Conservation (phyloP, 2,113 vertebrate genomes). For the Podilymbus podiceps region DNA sequence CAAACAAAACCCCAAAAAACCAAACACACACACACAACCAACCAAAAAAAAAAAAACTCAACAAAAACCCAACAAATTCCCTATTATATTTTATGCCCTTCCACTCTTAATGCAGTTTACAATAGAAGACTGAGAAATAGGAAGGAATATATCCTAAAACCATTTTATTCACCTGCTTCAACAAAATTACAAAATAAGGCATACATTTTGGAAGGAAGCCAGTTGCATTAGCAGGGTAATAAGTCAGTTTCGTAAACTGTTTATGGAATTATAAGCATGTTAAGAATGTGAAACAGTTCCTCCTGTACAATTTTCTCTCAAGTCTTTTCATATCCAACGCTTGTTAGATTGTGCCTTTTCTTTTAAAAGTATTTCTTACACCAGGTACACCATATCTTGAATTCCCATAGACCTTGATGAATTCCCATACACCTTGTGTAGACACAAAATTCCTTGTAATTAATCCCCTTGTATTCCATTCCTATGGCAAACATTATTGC, state of each 20-base stretch:
- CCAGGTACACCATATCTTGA: neutral
- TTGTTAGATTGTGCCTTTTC: neutral
- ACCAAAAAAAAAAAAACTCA: too few species aligned
- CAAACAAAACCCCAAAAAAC: neutral
- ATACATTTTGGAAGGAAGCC: neutral
- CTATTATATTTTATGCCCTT: neutral
- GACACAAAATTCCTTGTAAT: neutral
- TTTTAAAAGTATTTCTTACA: neutral
- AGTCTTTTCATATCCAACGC: neutral
- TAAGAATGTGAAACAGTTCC: constrained; percentile 13
- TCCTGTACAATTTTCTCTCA: neutral
- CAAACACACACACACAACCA: neutral
- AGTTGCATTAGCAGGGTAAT: neutral
- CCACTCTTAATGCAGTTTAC: neutral
- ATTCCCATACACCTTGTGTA: neutral
- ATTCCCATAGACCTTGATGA: neutral
- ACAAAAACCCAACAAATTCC: neutral
- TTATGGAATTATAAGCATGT: neutral
- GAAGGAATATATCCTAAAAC: neutral
- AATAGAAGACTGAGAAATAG: neutral
- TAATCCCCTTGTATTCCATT: neutral
- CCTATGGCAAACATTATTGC: neutral
- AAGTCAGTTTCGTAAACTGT: neutral
- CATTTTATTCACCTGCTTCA: neutral
- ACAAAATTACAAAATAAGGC: neutral